phyloP scores from a whole-genome alignment of 2,113 vertebrate genomes.

The Callithrix jacchus region DNA sequence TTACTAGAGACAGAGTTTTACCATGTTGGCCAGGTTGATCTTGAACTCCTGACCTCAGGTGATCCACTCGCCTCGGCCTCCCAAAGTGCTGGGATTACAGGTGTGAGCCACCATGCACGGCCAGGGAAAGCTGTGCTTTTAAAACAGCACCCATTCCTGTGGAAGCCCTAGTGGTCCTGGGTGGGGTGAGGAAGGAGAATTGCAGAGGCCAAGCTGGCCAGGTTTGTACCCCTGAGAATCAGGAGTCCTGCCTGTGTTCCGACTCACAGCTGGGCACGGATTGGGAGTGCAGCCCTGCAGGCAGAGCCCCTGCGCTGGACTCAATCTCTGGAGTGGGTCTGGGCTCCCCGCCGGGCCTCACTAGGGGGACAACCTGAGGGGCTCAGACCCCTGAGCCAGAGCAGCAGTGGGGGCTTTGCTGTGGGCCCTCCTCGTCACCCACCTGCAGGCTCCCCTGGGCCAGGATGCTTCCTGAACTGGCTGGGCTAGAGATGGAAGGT shows the following conservation, averaged over 20 bases:
- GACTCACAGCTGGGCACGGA: background rate
- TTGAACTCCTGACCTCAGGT: no score
- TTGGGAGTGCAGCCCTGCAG: background rate
- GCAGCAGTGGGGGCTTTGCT: background rate
- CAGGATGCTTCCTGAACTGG: background rate
- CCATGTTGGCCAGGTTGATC: no score
- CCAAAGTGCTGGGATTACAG: no score
- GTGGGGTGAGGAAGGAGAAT: no score
- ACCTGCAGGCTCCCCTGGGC: no score
- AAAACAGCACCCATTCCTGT: accelerated
- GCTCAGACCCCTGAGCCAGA: background rate
- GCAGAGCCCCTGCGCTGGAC: no score
- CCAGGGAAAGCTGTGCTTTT: background rate
- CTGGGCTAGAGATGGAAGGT: background rate
- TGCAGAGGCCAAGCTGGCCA: background rate
- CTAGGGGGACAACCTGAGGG: background rate
- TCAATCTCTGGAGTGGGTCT: background rate
- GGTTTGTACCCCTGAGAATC: background rate
- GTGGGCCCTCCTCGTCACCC: background rate
- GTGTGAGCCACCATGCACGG: no score
- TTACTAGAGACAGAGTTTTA: no score
- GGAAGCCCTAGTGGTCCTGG: background rate
- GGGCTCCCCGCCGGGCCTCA: background rate
- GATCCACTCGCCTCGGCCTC: no score
- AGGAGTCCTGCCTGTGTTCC: no score